Evolutionary conservation across 2,797 vertebrate species (phyloP), one percentile per base, ranked within the genome.

Genomic region (Jordanella pulchra): DNA sequence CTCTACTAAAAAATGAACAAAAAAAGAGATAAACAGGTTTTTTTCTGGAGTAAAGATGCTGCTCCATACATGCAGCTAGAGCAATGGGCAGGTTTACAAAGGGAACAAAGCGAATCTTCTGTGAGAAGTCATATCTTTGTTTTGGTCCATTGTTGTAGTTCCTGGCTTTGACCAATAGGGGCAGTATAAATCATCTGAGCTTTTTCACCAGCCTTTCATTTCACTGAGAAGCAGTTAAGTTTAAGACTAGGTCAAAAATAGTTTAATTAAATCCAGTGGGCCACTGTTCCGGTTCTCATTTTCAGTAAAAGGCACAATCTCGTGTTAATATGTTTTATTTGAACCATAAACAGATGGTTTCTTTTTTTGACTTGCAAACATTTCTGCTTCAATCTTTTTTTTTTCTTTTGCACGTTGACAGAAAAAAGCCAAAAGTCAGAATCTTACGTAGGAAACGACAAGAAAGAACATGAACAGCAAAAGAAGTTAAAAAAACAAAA

Each of bases 291-390:
- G 71, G 44, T 74, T 69, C 44, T 35, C 15, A 7, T 69, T 67
- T n/a, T 42, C 44, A 48, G 9, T 39, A 70, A 74, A 81, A 74
- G 42, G 54, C 53, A 69, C 50, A 71, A 65, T 27, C 30, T 42
- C 53, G 55, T 42, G 23, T 9, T 13, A 25, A 27, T 2, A 6
- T 42, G 21, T 65, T 72, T 81, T 79, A 75, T 73, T 79, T 65
- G 72, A 69, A 63, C 65, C 78, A 83, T 80, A 88, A 86, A 85
- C 80, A 78, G 82, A 80, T 50, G 0, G 12, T 54, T 58, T 58
- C 4, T 27, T n/a, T 67, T 78, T 74, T 71, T 66, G 18, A 56
- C 28, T 71, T 72, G 60, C 14, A 76, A 80, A 79, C 71, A 4
- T 45, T 58, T 80, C 50, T 12, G 13, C 56, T 50, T 69, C 2